These are phyloP conservation scores for Stenchaetothrips biformis DNA, from an alignment of 2,888 invertebrate species.

Conservation along the genomic window DNA sequence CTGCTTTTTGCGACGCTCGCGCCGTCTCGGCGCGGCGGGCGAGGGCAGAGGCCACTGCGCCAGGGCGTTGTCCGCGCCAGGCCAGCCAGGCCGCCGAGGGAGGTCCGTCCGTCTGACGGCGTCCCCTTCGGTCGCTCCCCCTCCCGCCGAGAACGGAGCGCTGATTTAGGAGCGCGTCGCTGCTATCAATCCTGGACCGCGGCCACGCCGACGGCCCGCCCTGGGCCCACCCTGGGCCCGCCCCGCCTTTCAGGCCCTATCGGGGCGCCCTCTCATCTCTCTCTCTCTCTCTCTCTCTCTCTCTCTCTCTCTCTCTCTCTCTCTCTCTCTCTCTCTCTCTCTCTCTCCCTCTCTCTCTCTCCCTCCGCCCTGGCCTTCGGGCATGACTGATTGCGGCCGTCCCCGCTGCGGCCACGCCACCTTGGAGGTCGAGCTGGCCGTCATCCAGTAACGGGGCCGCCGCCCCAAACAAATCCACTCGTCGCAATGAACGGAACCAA, in stretches of 20 bases:
- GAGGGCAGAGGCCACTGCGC: not conserved
- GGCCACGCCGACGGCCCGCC: not conserved
- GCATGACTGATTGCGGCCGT: no score
- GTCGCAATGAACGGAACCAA: no score
- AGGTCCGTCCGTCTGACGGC: no score
- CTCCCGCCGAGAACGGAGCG: not conserved
- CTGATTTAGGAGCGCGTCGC: constrained; percentile 20
- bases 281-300: not conserved
- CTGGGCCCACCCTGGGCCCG: not conserved
- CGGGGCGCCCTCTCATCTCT: not conserved
- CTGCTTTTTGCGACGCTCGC: not conserved
- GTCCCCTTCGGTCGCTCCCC: not conserved
- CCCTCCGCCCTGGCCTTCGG: not conserved
- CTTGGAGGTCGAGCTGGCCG: no score
- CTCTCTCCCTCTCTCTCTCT: not conserved
- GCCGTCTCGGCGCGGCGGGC: not conserved
- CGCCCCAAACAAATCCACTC: no score
- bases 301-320: not conserved
- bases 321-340: not conserved
- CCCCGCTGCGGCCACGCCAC: no score
- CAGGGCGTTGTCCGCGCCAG: constrained; percentile 7
- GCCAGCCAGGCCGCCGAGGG: no score
- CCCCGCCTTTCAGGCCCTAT: not conserved
- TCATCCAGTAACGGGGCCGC: no score
- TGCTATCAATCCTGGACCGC: constrained; percentile 19